Evolutionary conservation across 2,113 vertebrate genomes (phyloP), one percentile per base, ranked within the genome.

Genomic region (Bubo bubo): DNA sequence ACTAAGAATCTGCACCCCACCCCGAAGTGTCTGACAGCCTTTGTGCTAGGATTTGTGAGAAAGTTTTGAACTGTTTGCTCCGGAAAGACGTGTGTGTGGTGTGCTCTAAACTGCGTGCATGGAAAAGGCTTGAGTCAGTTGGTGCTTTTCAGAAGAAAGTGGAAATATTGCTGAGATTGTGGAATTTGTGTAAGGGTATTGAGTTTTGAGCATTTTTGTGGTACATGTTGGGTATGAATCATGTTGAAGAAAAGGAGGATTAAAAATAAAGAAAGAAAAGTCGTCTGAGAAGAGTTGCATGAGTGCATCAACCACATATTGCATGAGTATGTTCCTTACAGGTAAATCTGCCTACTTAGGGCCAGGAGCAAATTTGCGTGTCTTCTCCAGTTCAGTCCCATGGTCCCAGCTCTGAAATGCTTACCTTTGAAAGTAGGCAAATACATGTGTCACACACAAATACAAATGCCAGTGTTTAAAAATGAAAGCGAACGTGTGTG

Each of bases 401-500:
- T 8, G 11, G 47, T 67, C n/a, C 35, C 58, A 20, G 19, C n/a
- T 81, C 63, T 6, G 5, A 81, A 60, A 21, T 9, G 4, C 66
- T 17, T 37, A 8, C 28, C 43, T 52, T 35, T 3, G 3, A 14
- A 50, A 73, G 49, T 2, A 27, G 32, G 5, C 47, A 53, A 15
- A 37, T 55, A 1, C 18, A 2, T 3, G 1, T 5, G 8, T n/a
- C 26, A 6, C 32, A 13, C 53, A 27, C 34, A 41, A 60, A 8
- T 58, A 19, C 11, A 3, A 50, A 11, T 34, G 12, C 19, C 19
- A 12, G 21, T 10, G 27, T 56, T 62, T 37, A 37, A 37, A 37
- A 64, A 24, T 1, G 9, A 41, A 41, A 20, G 41, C 12, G 35
- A 35, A 14, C 5, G 1, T 16, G 14, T 1, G 0, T 14, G 52